Percentiles rank a stretch among this genome's conserved stretches.
Evolutionary conservation across 2,797 vertebrate species (phyloP).

Genomic region (Urophycis tenuis): DNA sequence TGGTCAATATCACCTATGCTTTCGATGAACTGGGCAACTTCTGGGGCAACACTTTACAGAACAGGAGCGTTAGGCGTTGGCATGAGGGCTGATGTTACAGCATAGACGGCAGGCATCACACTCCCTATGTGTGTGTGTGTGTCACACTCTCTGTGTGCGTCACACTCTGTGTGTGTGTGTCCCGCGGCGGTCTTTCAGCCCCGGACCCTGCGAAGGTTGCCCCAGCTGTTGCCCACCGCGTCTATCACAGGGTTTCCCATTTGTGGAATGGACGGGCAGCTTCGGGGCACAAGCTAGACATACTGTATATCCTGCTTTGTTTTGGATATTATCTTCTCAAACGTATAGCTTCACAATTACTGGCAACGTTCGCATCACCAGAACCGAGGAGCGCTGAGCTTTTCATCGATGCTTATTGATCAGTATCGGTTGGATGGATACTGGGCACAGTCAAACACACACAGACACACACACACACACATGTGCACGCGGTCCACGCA

Average conservation of each 20-base stretch:
- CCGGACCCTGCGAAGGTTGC: too few species aligned
- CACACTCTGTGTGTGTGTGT: too few species aligned
- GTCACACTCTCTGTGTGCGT: too few species aligned
- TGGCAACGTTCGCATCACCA: neutral
- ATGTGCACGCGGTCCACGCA: neutral
- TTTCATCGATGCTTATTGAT: neutral
- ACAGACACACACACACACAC: neutral
- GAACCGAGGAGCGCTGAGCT: neutral
- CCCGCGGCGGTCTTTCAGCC: too few species aligned
- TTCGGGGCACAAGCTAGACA: slow-evolving; percentile 25
- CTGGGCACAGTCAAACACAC: neutral
- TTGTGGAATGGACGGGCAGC: slow-evolving; percentile 18
- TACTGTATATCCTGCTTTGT: neutral
- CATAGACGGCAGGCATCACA: too few species aligned
- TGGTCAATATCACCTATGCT: slow-evolving; percentile 39
- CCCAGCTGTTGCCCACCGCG: too few species aligned
- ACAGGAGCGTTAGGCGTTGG: too few species aligned
- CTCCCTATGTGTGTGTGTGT: too few species aligned
- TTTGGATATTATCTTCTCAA: slow-evolving; percentile 26
- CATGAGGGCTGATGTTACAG: too few species aligned
- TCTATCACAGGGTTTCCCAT: neutral
- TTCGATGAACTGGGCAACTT: slow-evolving; percentile 29
- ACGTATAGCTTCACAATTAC: slow-evolving; percentile 17
- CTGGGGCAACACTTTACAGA: slow-evolving; percentile 32
- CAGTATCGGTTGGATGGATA: neutral